Conservation (phyloP, 1,140 invertebrate species). For the Camponotus floridanus region DNA sequence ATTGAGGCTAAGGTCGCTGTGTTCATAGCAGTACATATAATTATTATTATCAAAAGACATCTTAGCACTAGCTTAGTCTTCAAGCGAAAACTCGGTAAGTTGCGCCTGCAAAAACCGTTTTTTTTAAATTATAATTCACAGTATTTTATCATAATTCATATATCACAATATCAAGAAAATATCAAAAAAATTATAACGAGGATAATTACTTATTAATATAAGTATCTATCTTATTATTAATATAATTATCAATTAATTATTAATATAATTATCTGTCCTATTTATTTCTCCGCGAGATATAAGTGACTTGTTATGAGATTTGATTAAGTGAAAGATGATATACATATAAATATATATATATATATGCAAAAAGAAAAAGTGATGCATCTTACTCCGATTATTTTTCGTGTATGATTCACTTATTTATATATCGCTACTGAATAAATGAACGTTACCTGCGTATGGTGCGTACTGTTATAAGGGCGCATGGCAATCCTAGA, state of each 20-base stretch:
- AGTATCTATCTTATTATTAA: background rate
- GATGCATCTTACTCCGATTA: too few species aligned
- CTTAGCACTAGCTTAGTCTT: constrained; percentile 69
- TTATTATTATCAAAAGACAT: constrained; percentile 71
- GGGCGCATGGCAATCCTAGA: constrained; percentile 79
- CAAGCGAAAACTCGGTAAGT: constrained; percentile 65
- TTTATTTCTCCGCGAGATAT: background rate
- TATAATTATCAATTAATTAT: background rate
- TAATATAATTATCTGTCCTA: background rate
- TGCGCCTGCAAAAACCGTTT: constrained; percentile 71
- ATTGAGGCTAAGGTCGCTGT: constrained; percentile 77
- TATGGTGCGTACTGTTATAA: constrained; percentile 75
- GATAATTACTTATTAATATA: background rate
- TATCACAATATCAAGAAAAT: background rate
- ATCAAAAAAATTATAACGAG: background rate
- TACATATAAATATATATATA: too few species aligned
- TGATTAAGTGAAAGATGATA: background rate
- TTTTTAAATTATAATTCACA: too few species aligned
- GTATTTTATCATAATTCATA: too few species aligned
- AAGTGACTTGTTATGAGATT: background rate
- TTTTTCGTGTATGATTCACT: background rate
- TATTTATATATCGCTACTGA: background rate
- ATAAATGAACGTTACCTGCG: constrained; percentile 71
- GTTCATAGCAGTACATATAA: constrained; percentile 77
- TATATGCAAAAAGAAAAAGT: too few species aligned